Base-by-base conservation (phyloP, 1,140 invertebrate genomes). In the Caenorhabditis briggsae region DNA sequence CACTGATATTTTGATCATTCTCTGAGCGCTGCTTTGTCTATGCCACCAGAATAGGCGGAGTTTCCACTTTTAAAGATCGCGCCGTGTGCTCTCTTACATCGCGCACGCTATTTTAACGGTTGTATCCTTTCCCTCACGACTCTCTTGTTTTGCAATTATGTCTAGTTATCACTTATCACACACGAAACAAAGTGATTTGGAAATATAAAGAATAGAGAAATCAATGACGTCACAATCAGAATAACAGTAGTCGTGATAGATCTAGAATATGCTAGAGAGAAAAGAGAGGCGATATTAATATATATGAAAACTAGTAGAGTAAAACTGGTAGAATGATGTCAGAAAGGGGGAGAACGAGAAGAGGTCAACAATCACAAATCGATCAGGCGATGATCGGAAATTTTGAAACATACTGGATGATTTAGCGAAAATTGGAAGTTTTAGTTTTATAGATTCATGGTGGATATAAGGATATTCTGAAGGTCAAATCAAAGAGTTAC, bases 251-350 rank as follows among this genome's bases (percentile, higher is more conserved):
- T 11, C 25, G 11, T 33, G 23, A 61, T 61, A 33, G n/a, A 61
- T 25, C 8, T 11, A 64, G 14, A 23, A 64, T 20, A 46, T 9
- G 8, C 11, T 6, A 70, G 18, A 50, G 46, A 50, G 41, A 53
- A 9, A n/a, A 78, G n/a, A 53, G 46, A 78, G 50, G 25, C n/a
- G 18, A 78, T 78, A 20, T 50, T 50, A 48, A 78, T 70, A 70
- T 41, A 70, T 70, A 70, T 70, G 64, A 41, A 70, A 70, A 70
- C 64, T 70, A 70, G 64, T 70, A 70, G 50, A 41, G 25, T 65
- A 11, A 12, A 50, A 70, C 64, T 46, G 64, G 70, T 12, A 78
- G 65, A 58, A 78, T 50, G 70, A 50, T n/a, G 46, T n/a, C 33
- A 18, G n/a, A 11, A 7, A 14, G 23, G 11, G 50, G 20, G 23